A percentile compares a stretch with the other conserved stretches of the same genome.
Conservation (phyloP, 2,888 invertebrate species). For the Habrosyne pyritoides region DNA sequence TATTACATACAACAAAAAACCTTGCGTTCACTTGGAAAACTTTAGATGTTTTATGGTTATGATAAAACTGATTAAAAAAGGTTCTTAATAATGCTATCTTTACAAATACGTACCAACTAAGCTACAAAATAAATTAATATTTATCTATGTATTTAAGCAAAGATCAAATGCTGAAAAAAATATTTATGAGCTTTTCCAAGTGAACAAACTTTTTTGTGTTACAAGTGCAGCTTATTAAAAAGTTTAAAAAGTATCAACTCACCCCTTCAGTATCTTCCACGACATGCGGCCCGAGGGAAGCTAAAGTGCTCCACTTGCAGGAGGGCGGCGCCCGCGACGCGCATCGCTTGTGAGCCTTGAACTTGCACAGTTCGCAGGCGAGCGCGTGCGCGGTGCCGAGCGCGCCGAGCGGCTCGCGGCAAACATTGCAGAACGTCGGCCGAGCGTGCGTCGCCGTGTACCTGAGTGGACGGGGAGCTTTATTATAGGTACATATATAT, state of each 20-base stretch:
- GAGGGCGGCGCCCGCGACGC: conserved; percentile 95
- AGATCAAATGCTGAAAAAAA: no score
- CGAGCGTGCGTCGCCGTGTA: conserved; percentile 97
- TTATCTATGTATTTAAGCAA: no score
- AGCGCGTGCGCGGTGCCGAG: conserved; percentile 96
- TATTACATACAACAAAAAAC: no score
- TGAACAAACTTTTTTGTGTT: no score
- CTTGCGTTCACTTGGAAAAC: no score
- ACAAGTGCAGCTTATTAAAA: no score
- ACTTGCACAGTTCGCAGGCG: conserved; percentile 98
- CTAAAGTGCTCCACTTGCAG: conserved; percentile 99
- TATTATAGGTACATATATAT: neutral
- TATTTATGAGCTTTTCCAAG: no score
- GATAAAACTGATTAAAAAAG: no score
- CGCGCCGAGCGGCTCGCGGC: conserved; percentile 95
- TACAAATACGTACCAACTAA: no score
- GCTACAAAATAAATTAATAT: neutral
- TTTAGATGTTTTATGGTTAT: no score
- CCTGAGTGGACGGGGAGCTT: conserved; percentile 62
- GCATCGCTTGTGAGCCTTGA: conserved; percentile 98
- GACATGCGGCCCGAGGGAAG: conserved; percentile 96
- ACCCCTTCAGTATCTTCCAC: conserved; percentile 97
- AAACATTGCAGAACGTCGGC: conserved; percentile 98
- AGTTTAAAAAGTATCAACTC: conserved; percentile 48
- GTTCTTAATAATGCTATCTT: no score